A percentile compares a stretch with the other conserved stretches of the same genome.
Conservation (phyloP, 1,140 invertebrate genomes). For the Nasonia longicornis region DNA sequence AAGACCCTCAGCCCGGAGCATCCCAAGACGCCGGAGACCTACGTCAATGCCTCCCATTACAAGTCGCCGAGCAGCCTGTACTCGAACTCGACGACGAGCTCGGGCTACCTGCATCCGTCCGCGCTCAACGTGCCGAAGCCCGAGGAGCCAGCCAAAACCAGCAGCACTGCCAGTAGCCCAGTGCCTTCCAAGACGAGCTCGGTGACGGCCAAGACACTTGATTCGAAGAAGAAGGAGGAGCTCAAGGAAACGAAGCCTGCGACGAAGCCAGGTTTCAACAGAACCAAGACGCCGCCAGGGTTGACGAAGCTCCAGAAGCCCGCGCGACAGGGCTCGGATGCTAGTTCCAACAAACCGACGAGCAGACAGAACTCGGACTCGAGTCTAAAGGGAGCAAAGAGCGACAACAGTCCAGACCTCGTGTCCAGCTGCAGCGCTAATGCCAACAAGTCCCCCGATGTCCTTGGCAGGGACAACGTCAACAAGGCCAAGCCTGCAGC, state of each 20-base stretch:
- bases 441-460: conserved; percentile 73
- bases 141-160: conserved; percentile 16
- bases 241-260: conserved; percentile 42
- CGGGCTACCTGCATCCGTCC: conserved; percentile 80
- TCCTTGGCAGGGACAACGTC: conserved; percentile 57
- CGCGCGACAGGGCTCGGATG: conserved; percentile 39
- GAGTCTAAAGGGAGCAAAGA: conserved; percentile 48
- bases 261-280: conserved; percentile 51
- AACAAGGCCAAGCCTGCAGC: conserved; percentile 49
- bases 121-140: conserved; percentile 69
- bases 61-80: conserved; percentile 74
- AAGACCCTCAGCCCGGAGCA: conserved; percentile 71
- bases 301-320: conserved; percentile 34
- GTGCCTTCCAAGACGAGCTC: conserved; percentile 48
- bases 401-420: conserved; percentile 77
- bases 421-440: conserved; percentile 75
- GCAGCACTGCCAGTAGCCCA: neutral
- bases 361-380: conserved; percentile 50
- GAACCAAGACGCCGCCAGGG: conserved; percentile 60
- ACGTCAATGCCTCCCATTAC: conserved; percentile 61
- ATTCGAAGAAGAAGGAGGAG: conserved; percentile 47
- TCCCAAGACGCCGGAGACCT: neutral
- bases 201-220: neutral
- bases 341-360: neutral
- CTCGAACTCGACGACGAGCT: conserved; percentile 77